These are phyloP conservation scores for Tenrec ecaudatus DNA, from an alignment of 2,113 vertebrate species.

Conservation along the genomic window DNA sequence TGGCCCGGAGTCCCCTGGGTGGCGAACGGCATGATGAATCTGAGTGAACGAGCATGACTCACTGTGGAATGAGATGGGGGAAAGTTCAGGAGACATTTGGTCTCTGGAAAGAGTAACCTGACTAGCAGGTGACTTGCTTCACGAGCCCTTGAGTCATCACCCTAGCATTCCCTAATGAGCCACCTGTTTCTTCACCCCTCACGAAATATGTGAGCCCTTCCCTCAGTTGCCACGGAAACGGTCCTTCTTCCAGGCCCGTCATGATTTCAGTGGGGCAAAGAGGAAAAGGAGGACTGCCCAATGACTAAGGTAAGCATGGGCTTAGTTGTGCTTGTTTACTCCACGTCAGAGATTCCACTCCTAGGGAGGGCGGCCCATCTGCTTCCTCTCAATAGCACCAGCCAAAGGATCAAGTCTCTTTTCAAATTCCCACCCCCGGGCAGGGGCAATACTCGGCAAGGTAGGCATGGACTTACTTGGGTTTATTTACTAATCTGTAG, in stretches of 20 bases:
- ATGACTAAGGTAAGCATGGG: too few relatives aligned
- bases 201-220: not conserved
- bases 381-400: too few relatives aligned
- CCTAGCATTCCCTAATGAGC: not conserved
- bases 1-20: not conserved
- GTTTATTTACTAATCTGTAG: too few relatives aligned
- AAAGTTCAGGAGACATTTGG: not conserved
- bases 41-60: slow-evolving; percentile 14
- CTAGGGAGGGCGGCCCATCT: too few relatives aligned
- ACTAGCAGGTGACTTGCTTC: not conserved
- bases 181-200: not conserved
- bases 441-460: too few relatives aligned
- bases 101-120: not conserved
- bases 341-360: too few relatives aligned
- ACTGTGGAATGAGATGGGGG: not conserved
- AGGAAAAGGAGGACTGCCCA: not conserved
- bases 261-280: not conserved
- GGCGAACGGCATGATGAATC: not conserved
- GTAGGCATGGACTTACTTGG: too few relatives aligned
- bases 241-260: not conserved
- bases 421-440: too few relatives aligned
- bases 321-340: too few relatives aligned
- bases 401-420: too few relatives aligned
- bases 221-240: not conserved
- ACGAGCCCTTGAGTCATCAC: not conserved